Base-by-base conservation (phyloP, 2,888 invertebrate species). In the Drosophila stalkeri region DNA sequence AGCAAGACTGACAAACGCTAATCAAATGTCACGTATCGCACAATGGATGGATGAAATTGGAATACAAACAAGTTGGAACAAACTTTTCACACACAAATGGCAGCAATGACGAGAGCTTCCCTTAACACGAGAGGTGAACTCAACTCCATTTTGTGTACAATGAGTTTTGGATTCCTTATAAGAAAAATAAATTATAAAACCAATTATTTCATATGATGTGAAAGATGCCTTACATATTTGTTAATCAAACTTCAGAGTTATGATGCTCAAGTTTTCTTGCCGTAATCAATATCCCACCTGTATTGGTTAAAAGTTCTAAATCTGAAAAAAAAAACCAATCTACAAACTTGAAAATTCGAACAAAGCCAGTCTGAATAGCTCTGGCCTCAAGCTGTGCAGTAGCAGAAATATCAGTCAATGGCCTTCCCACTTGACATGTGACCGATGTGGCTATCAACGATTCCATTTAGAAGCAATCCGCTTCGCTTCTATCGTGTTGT, bases 351-450 rank as follows among this genome's bases (percentile, higher is more conserved):
- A 73, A 46, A 76, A 41, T 18, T 14, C 16, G 16, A 43, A 47
- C 31, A 46, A 66, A 62, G n/a, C 18, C 41, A 18, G 12, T 11
- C 39, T 54, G 35, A 52, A 52, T 44, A 35, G 41, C 8, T 52
- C 12, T 3, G 51, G 33, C 33, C 33, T 51, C 35, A 43, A 60
- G 35, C 51, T 23, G 20, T 23, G 18, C 16, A 63, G 16, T 39
- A 41, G 57, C 47, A 51, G 33, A 61, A 70, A 68, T 71, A 74
- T 62, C 69, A 72, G 74, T 70, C 75, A 84, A 77, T 77, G 72
- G 57, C 69, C 74, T 72, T 7, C n/a, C 63, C 81, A 80, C 85
- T 86, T 86, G 85, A 87, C 89, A 86, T 89, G 79, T 84, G 89
- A 84, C 85, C 87, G 76, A 81, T 81, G 73, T 62, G 81, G 74